Conservation (phyloP, 2,113 vertebrate species). For the Taurulus bubalis region DNA sequence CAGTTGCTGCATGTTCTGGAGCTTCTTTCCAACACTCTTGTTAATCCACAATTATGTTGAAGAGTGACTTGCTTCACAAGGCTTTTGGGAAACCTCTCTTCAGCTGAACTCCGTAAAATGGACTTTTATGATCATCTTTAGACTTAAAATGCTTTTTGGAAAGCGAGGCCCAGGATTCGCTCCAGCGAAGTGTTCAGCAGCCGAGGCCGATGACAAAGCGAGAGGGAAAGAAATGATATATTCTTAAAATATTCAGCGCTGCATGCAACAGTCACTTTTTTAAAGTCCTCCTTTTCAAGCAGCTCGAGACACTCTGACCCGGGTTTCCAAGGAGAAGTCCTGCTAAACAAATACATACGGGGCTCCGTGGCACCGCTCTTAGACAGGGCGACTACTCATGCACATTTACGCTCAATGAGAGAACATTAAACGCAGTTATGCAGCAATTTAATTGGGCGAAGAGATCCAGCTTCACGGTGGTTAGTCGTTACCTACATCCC, state of each 20-base stretch:
- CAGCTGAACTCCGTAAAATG: neutral
- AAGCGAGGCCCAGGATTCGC: neutral
- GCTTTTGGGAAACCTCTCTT: conserved; percentile 7
- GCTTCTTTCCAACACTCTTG: neutral
- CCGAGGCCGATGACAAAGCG: conserved; percentile 12
- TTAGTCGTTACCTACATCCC: conserved; percentile 59
- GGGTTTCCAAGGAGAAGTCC: conserved; percentile 64
- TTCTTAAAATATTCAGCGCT: conserved; percentile 36
- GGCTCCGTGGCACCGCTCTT: conserved; percentile 38
- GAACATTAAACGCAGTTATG: conserved; percentile 53
- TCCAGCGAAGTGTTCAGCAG: conserved; percentile 23
- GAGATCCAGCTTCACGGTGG: conserved; percentile 62
- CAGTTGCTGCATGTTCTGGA: neutral
- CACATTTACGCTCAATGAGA: conserved; percentile 56
- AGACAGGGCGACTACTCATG: conserved; percentile 46
- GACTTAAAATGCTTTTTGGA: neutral
- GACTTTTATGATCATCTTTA: neutral
- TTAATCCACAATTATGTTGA: neutral
- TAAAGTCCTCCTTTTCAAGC: conserved; percentile 39
- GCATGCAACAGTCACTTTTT: conserved; percentile 40
- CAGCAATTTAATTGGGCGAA: conserved; percentile 37
- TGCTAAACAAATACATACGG: conserved; percentile 62
- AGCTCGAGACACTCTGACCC: conserved; percentile 33
- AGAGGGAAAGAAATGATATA: neutral
- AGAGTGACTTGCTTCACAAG: neutral